A percentile compares a stretch with the other conserved stretches of the same genome.
Conservation (phyloP, 1,140 invertebrate genomes). For the Drosophila baimaii region DNA sequence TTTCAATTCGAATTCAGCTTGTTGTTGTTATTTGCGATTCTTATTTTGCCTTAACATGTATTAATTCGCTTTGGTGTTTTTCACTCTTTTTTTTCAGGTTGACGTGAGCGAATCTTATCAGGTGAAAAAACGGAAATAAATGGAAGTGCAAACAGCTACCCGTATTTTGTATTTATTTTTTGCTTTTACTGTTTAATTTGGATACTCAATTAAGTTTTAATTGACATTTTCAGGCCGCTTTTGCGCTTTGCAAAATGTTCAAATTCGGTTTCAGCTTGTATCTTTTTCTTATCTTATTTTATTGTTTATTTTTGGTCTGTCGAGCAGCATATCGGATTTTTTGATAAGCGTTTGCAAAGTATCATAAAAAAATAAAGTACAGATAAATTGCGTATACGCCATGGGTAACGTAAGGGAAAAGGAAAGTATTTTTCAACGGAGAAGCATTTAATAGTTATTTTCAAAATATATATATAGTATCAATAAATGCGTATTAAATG, state of each 20-base stretch:
- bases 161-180: slow-evolving; percentile 14
- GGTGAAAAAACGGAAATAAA: slow-evolving; percentile 12
- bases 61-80: slow-evolving; percentile 25
- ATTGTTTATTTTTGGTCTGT: slow-evolving; percentile 50
- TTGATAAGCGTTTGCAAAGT: slow-evolving; percentile 47
- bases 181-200: slow-evolving; percentile 19
- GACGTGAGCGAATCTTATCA: slow-evolving; percentile 38
- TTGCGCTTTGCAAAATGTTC: slow-evolving; percentile 10
- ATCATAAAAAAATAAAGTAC: neutral
- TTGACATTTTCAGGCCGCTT: slow-evolving; percentile 47
- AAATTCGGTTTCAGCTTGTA: slow-evolving; percentile 17
- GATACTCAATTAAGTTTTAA: slow-evolving; percentile 58
- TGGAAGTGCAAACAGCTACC: slow-evolving; percentile 7
- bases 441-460: neutral
- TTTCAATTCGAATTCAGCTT: slow-evolving; percentile 17
- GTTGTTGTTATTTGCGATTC: slow-evolving; percentile 17
- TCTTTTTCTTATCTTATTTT: slow-evolving; percentile 22
- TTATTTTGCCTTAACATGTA: slow-evolving; percentile 24
- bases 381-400: slow-evolving; percentile 53
- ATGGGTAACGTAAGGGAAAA: neutral
- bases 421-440: neutral
- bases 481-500: neutral
- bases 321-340: slow-evolving; percentile 56
- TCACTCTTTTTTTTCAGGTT: slow-evolving; percentile 10
- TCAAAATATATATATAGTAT: neutral